Conservation (phyloP, 2,113 vertebrate species). For the Apodemus speciosus region DNA sequence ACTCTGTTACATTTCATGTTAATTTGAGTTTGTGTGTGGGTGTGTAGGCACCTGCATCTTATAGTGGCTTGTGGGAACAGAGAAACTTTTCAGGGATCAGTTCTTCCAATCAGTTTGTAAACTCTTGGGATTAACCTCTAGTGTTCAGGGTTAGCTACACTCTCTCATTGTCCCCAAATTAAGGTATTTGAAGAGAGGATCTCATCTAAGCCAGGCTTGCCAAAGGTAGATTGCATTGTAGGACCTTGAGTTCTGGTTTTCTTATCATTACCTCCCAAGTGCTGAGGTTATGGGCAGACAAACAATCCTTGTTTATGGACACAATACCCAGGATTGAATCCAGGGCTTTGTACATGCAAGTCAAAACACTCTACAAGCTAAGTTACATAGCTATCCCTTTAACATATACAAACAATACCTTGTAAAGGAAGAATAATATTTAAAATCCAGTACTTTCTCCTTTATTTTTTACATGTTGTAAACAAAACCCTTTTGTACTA, state of each 20-base stretch:
- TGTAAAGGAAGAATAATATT: not conserved
- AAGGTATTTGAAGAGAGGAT: not conserved
- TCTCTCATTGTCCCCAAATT: not conserved
- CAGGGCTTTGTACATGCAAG: not conserved
- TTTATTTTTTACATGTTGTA: not conserved
- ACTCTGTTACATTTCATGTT: too few species aligned
- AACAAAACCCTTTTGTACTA: not conserved
- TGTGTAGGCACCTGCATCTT: not conserved
- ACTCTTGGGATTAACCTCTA: not conserved
- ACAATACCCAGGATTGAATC: not conserved
- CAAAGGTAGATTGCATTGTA: not conserved
- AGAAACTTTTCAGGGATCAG: not conserved
- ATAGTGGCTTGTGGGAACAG: not conserved
- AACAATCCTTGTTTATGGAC: not conserved
- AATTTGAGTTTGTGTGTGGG: not conserved
- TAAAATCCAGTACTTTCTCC: not conserved
- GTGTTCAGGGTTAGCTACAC: not conserved
- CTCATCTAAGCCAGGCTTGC: not conserved
- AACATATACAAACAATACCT: not conserved
- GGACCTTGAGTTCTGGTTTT: not conserved
- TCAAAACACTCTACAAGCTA: not conserved
- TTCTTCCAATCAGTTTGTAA: not conserved
- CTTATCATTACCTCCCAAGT: too few species aligned
- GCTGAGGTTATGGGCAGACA: not conserved
- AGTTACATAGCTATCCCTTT: not conserved